phyloP scores from a whole-genome alignment of 2,797 vertebrate genomes.

The Smutsia temminckii region DNA sequence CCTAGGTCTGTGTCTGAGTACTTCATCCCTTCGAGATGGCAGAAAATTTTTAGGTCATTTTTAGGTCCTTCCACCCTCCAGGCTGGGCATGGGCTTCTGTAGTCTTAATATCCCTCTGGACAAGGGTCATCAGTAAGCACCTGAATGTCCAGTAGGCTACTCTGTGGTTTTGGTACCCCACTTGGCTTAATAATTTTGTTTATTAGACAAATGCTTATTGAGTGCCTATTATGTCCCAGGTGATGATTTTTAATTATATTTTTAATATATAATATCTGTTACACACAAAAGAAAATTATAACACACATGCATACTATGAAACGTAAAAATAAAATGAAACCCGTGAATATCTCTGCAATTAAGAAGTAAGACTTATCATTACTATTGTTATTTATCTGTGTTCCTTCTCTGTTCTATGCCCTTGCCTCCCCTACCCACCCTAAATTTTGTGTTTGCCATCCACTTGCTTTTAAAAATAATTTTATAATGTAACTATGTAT shows the following conservation, averaged over 20 bases:
- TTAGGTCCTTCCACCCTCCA: neutral
- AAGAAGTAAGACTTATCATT: neutral
- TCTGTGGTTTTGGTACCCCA: neutral
- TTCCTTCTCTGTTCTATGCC: neutral
- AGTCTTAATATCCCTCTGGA: neutral
- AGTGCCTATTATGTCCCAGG: neutral
- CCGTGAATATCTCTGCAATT: neutral
- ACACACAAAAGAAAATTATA: neutral
- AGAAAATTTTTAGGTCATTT: neutral
- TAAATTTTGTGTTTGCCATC: neutral
- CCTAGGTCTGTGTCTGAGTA: neutral
- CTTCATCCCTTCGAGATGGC: neutral
- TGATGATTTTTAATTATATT: neutral
- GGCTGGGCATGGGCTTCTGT: neutral
- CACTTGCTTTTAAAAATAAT: neutral
- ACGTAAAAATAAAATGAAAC: neutral
- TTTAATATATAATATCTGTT: neutral
- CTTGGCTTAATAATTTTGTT: neutral
- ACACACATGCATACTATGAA: neutral
- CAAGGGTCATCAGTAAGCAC: neutral
- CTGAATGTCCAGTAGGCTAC: neutral
- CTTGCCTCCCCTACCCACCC: neutral
- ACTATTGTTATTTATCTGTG: neutral
- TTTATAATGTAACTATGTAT: neutral
- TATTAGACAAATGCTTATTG: neutral